phyloP scores from a whole-genome alignment of 53 echinoderm and acorn worm species.

The Crossaster papposus region DNA sequence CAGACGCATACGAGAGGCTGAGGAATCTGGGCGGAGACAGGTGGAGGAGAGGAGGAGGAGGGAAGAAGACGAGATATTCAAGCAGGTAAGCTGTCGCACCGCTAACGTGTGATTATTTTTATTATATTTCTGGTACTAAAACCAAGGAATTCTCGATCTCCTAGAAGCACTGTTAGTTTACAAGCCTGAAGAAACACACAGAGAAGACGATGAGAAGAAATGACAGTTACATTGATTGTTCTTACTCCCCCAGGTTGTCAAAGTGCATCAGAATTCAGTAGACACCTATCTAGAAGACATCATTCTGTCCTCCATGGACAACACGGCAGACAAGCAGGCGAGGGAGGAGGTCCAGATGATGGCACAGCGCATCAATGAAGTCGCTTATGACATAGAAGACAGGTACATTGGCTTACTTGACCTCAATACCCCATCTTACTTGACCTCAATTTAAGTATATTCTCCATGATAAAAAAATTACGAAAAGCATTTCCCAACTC shows the following conservation, averaged over 20 bases:
- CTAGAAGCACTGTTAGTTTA: too few species aligned
- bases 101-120: too few species aligned
- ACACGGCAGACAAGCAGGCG: constrained; percentile 87
- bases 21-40: constrained; percentile 92
- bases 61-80: constrained; percentile 98
- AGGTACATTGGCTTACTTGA: constrained; percentile 60
- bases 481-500: too few species aligned
- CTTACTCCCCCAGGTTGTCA: constrained; percentile 68
- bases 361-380: constrained; percentile 89
- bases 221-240: too few species aligned
- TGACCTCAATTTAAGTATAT: too few species aligned
- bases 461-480: too few species aligned
- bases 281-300: constrained; percentile 95
- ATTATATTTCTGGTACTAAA: too few species aligned
- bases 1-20: constrained; percentile 88
- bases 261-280: constrained; percentile 94
- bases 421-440: too few species aligned
- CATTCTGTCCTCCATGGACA: constrained; percentile 84
- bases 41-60: constrained; percentile 92
- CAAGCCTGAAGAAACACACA: too few species aligned
- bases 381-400: constrained; percentile 91
- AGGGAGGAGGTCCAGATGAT: constrained; percentile 81
- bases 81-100: constrained; percentile 65
- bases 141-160: too few species aligned
- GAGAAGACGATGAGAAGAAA: too few species aligned